A percentile compares a stretch with the other conserved stretches of the same genome.
Conservation (phyloP, 2,113 vertebrate species). For the Prunella fulvescens region DNA sequence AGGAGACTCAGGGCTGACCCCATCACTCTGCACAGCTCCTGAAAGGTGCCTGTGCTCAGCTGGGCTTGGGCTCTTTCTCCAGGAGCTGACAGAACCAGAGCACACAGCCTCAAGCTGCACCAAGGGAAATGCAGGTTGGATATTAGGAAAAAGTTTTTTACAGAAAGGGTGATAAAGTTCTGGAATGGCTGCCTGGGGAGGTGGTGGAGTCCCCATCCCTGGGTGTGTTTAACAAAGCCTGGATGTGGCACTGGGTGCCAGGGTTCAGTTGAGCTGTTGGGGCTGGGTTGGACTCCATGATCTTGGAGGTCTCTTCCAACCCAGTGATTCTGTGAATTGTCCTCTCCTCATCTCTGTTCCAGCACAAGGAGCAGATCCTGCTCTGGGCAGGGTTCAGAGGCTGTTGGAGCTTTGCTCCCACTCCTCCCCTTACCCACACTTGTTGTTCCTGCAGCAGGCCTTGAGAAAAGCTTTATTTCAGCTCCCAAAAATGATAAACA, state of each 20-base stretch:
- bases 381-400: neutral
- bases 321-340: neutral
- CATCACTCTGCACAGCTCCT: neutral
- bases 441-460: neutral
- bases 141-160: neutral
- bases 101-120: neutral
- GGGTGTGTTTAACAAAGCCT: neutral
- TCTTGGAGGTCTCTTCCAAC: neutral
- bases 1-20: neutral
- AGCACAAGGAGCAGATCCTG: neutral
- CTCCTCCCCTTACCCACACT: neutral
- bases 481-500: neutral
- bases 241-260: neutral
- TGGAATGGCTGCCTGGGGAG: neutral
- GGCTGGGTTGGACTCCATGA: neutral
- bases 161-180: neutral
- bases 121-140: neutral
- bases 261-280: rapidly evolving
- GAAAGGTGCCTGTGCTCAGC: neutral
- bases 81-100: neutral
- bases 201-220: neutral
- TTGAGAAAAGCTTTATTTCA: neutral
- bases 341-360: neutral
- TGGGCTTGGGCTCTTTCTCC: neutral
- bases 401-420: neutral